Percentiles rank a stretch among this genome's conserved stretches.
Evolutionary conservation across 2,888 invertebrate genomes (phyloP).

Genomic region (Calameuta idolon): DNA sequence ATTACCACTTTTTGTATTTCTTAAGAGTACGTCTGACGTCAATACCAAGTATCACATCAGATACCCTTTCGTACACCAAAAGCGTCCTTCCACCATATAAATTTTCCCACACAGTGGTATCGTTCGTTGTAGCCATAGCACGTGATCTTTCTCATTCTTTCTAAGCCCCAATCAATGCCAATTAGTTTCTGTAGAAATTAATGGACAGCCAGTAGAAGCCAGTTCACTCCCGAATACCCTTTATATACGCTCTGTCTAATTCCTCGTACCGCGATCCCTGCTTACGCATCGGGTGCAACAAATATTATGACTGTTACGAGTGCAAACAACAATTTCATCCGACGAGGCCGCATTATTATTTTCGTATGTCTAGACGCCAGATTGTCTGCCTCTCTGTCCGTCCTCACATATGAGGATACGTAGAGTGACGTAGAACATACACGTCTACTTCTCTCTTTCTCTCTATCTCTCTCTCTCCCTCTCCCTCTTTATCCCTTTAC

Average conservation of each 20-base stretch:
- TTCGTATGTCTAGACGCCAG: conserved; percentile 65
- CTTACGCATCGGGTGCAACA: conserved; percentile 6
- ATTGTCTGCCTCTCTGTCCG: conserved; percentile 63
- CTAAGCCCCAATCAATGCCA: background rate
- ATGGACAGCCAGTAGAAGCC: background rate
- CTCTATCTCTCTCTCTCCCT: background rate
- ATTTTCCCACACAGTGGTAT: background rate
- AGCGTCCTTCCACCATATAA: background rate
- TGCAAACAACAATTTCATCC: conserved; percentile 59
- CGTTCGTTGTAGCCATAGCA: background rate
- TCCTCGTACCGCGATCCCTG: background rate
- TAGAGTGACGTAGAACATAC: conserved; percentile 10
- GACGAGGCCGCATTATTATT: conserved; percentile 59
- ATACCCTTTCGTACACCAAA: background rate
- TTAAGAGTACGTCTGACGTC: background rate
- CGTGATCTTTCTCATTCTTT: background rate
- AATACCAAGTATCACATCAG: background rate
- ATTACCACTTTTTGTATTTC: background rate
- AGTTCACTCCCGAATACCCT: background rate
- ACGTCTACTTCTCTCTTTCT: background rate
- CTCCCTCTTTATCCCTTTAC: background rate
- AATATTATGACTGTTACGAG: conserved; percentile 36
- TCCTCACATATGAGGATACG: conserved; percentile 1
- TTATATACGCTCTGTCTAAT: background rate
- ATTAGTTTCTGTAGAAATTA: background rate